Percentiles rank a stretch among this genome's conserved stretches.
phyloP scores from a whole-genome alignment of 2,888 invertebrate species.

The Pristionchus fissidentatus region DNA sequence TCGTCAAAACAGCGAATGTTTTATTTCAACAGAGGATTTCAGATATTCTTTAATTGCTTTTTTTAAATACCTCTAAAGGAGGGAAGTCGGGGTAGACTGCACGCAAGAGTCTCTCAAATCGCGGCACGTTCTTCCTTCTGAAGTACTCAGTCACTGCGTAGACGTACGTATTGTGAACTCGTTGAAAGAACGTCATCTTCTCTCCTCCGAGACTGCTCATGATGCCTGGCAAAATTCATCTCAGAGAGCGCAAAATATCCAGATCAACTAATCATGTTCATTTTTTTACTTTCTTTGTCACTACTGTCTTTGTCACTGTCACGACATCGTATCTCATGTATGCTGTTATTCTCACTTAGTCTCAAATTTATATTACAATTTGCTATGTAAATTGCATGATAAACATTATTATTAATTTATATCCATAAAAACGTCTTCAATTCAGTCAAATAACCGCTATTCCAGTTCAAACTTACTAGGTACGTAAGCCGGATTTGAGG shows the following conservation, averaged over 20 bases:
- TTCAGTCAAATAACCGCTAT: neutral
- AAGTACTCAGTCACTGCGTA: neutral
- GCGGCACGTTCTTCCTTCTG: neutral
- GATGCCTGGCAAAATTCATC: neutral
- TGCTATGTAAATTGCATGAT: no score
- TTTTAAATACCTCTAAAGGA: neutral
- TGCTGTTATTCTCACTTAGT: no score
- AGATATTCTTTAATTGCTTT: no score
- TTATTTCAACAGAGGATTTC: no score
- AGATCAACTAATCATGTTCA: no score
- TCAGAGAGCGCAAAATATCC: no score
- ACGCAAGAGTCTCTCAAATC: neutral
- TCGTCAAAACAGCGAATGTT: no score
- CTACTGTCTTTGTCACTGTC: no score
- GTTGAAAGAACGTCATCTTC: constrained; percentile 11
- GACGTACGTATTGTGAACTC: neutral
- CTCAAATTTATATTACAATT: no score
- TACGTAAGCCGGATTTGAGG: constrained; percentile 57
- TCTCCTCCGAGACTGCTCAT: neutral
- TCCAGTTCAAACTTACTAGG: constrained; percentile 42
- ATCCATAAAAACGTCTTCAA: neutral
- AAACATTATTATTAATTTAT: no score
- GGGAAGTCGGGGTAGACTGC: neutral
- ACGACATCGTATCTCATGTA: no score
- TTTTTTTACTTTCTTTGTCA: no score